These are phyloP conservation scores for Apotomis capreana DNA, from an alignment of 2,888 invertebrate species.

Conservation along the genomic window DNA sequence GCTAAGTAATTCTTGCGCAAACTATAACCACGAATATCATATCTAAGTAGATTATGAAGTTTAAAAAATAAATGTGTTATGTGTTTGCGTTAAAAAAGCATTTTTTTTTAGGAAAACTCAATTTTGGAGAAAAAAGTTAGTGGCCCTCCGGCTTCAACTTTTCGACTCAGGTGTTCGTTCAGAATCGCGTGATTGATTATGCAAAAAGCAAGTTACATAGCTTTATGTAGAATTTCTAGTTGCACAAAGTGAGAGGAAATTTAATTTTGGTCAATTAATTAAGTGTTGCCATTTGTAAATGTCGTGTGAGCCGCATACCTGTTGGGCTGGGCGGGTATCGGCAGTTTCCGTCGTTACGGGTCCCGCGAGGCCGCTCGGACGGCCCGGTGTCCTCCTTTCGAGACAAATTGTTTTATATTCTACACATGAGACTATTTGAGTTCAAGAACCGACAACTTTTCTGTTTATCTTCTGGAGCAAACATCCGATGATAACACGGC, in stretches of 20 bases:
- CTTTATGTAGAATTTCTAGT: not conserved
- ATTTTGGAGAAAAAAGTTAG: slow-evolving; percentile 5
- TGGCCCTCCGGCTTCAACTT: slow-evolving; percentile 15
- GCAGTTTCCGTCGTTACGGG: slow-evolving; percentile 47
- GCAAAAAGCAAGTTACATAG: slow-evolving; percentile 14
- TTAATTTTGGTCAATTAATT: slow-evolving; percentile 11
- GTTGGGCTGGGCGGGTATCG: slow-evolving; percentile 23
- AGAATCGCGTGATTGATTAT: slow-evolving; percentile 24
- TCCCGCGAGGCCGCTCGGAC: slow-evolving; percentile 53
- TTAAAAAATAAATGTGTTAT: no score
- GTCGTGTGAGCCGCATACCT: slow-evolving; percentile 26
- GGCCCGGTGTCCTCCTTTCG: slow-evolving; percentile 47
- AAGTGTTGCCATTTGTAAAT: slow-evolving; percentile 23
- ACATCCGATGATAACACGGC: not conserved
- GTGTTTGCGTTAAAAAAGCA: no score
- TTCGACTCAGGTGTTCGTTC: slow-evolving; percentile 13
- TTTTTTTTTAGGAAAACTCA: not conserved
- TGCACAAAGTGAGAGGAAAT: not conserved
- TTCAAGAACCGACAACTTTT: slow-evolving; percentile 39
- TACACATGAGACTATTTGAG: slow-evolving; percentile 50
- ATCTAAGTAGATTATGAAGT: no score
- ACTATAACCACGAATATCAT: no score
- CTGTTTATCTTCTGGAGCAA: slow-evolving; percentile 9
- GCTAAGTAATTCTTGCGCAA: no score
- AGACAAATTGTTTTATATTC: slow-evolving; percentile 63